Conservation (phyloP, 2,888 invertebrate species). For the Allophyes oxyacanthae region DNA sequence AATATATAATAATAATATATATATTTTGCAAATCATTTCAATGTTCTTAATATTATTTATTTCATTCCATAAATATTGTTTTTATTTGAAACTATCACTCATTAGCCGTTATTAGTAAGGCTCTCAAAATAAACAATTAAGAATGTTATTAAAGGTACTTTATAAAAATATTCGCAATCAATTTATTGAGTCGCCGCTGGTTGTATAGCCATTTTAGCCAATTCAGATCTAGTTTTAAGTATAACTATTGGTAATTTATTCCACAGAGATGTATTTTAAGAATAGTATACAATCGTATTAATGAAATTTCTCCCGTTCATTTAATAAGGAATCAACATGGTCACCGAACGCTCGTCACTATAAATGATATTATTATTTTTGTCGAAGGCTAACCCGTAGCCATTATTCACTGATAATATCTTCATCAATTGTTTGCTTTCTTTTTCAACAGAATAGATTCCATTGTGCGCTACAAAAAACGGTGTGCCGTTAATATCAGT, state of each 20-base stretch:
- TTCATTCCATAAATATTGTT: slow-evolving; percentile 9
- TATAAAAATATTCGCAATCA: too few relatives aligned
- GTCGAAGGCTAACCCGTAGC: slow-evolving; percentile 74
- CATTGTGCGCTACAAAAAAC: slow-evolving; percentile 70
- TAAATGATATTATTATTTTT: slow-evolving; percentile 73
- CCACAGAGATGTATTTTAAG: neutral
- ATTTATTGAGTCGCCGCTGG: too few relatives aligned
- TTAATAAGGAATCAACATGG: slow-evolving; percentile 58
- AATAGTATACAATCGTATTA: neutral
- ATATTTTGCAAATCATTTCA: slow-evolving; percentile 40
- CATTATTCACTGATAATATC: slow-evolving; percentile 64
- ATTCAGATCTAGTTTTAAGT: too few relatives aligned
- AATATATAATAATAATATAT: too few relatives aligned
- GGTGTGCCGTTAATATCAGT: slow-evolving; percentile 64
- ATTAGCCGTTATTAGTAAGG: neutral
- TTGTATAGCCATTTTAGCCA: too few relatives aligned
- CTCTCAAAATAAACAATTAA: too few relatives aligned
- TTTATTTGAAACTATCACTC: neutral
- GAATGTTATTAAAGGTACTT: neutral
- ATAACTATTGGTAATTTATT: too few relatives aligned
- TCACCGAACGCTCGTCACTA: slow-evolving; percentile 72
- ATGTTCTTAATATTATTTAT: slow-evolving; percentile 26
- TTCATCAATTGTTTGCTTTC: slow-evolving; percentile 58
- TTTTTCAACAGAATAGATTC: slow-evolving; percentile 68
- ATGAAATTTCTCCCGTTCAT: neutral